Evolutionary conservation across 2,113 vertebrate genomes (phyloP).

Genomic region (Poecile atricapillus): DNA sequence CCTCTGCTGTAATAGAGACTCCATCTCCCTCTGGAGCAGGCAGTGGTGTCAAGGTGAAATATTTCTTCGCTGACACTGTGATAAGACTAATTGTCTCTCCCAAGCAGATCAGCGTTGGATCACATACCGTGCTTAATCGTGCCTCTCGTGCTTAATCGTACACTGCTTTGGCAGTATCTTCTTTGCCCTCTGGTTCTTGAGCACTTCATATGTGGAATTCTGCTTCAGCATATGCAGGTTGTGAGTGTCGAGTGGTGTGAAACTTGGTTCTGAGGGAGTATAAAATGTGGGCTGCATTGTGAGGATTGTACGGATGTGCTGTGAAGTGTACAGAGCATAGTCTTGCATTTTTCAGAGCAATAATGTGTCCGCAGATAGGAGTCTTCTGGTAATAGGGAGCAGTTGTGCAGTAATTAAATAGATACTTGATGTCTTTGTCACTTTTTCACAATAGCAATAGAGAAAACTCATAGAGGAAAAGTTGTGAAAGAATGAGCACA

Average conservation of each 20-base stretch:
- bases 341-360: not conserved
- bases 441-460: not conserved
- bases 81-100: not conserved
- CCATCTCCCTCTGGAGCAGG: not conserved
- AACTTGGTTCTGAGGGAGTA: not conserved
- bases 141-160: not conserved
- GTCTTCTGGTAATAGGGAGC: not conserved
- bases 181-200: not conserved
- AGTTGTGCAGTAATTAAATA: not conserved
- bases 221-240: not conserved
- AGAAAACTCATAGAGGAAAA: not conserved
- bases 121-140: not conserved
- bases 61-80: not conserved
- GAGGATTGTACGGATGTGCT: fast-evolving
- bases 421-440: not conserved
- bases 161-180: not conserved
- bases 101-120: not conserved
- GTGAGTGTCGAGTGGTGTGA: not conserved
- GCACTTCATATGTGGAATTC: fast-evolving
- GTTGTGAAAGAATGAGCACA: not conserved
- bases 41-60: not conserved
- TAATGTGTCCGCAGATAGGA: fast-evolving
- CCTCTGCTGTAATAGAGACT: not conserved
- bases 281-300: not conserved
- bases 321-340: not conserved